Evolutionary conservation across 1,140 invertebrate species (phyloP).

Genomic region (Atta texana): DNA sequence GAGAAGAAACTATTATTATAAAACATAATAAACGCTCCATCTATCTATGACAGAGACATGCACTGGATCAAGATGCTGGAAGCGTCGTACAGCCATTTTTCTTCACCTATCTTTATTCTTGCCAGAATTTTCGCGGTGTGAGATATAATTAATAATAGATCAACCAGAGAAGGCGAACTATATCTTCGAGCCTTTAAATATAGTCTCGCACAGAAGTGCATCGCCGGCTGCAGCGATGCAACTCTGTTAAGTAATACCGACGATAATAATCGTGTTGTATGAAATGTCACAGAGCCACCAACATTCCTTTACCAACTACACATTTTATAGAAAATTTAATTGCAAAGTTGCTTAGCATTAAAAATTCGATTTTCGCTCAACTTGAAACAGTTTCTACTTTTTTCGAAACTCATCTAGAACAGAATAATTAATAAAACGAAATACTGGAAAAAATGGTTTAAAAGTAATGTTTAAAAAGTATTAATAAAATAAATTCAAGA

Average conservation of each 20-base stretch:
- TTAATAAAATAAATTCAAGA: conserved; percentile 30
- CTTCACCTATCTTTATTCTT: conserved; percentile 43
- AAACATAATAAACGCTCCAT: background rate
- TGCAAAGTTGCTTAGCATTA: background rate
- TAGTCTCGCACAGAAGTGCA: conserved; percentile 9
- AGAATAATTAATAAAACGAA: background rate
- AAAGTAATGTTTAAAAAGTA: background rate
- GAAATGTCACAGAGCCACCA: conserved; percentile 20
- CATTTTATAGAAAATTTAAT: background rate
- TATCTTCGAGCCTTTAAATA: conserved; percentile 50
- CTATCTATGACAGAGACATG: background rate
- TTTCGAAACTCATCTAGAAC: background rate
- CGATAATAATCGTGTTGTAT: conserved; percentile 15
- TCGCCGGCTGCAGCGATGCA: conserved; percentile 14
- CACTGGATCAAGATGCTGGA: conserved; percentile 20
- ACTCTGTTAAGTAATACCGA: conserved; percentile 36
- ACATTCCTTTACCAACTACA: background rate
- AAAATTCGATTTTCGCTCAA: conserved; percentile 22
- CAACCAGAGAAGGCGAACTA: conserved; percentile 27
- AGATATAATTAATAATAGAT: conserved; percentile 59
- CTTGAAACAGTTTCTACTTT: background rate
- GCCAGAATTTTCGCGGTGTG: conserved; percentile 45
- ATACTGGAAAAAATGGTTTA: background rate
- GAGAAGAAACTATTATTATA: background rate
- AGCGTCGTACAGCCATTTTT: conserved; percentile 36